These are phyloP conservation scores for Willowsia nigromaculata DNA, from an alignment of 2,888 invertebrate species.

Conservation along the genomic window DNA sequence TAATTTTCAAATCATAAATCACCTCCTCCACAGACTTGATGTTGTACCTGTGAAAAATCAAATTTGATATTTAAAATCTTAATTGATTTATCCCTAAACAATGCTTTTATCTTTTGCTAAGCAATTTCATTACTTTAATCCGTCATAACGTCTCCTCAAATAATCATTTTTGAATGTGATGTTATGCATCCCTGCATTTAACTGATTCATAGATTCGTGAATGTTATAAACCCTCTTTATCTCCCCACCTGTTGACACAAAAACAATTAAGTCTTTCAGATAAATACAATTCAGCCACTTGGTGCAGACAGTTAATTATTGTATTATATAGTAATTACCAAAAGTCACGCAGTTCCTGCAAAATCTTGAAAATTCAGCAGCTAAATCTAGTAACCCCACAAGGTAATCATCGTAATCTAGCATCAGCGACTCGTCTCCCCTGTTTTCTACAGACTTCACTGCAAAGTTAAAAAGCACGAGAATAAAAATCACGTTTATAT, in stretches of 20 bases:
- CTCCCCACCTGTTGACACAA: not conserved
- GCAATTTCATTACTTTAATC: constrained; percentile 89
- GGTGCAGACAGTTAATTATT: too few species aligned
- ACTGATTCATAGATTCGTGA: constrained; percentile 90
- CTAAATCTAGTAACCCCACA: constrained; percentile 42
- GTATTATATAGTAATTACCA: too few species aligned
- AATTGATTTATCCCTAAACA: too few species aligned
- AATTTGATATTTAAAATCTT: too few species aligned
- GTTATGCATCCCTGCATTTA: constrained; percentile 93
- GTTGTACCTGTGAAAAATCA: constrained; percentile 80
- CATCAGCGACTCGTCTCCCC: not conserved
- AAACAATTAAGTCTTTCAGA: not conserved
- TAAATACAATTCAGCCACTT: not conserved
- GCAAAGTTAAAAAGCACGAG: not conserved
- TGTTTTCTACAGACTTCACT: not conserved
- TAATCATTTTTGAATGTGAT: constrained; percentile 94
- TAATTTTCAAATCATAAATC: constrained; percentile 91
- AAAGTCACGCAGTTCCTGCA: constrained; percentile 30
- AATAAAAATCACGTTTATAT: not conserved
- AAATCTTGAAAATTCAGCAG: constrained; percentile 18
- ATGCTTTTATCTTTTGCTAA: too few species aligned
- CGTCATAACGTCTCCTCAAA: constrained; percentile 91
- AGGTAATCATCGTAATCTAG: constrained; percentile 51
- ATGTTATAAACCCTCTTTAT: constrained; percentile 88
- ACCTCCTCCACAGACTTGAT: constrained; percentile 97